Evolutionary conservation across 2,113 vertebrate species (phyloP).

Genomic region (Salvelinus namaycush): DNA sequence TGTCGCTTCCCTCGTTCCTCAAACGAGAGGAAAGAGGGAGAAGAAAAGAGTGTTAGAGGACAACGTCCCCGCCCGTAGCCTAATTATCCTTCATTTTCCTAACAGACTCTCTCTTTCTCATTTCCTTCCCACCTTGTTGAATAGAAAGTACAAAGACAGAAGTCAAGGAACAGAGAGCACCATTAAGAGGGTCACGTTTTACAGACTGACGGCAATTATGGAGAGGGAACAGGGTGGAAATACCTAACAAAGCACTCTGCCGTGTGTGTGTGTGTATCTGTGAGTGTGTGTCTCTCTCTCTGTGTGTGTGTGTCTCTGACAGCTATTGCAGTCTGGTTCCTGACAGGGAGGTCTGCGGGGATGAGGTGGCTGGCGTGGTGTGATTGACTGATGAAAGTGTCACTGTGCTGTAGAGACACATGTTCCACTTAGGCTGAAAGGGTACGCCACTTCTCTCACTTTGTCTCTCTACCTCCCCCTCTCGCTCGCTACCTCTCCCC

Average conservation of each 20-base stretch:
- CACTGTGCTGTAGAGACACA: too few relatives aligned
- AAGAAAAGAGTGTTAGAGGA: not conserved
- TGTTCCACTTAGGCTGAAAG: slow-evolving; percentile 5
- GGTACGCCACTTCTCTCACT: too few relatives aligned
- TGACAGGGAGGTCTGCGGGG: not conserved
- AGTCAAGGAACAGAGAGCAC: slow-evolving; percentile 10
- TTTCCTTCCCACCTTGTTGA: slow-evolving; percentile 57
- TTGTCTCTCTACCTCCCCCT: not conserved
- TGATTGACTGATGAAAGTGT: slow-evolving; percentile 40
- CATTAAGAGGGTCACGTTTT: slow-evolving; percentile 5
- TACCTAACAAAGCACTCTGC: not conserved
- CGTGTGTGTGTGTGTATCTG: slow-evolving; percentile 6
- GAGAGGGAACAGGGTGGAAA: not conserved
- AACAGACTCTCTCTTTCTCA: not conserved
- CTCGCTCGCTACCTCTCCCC: too few relatives aligned
- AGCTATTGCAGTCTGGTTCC: too few relatives aligned
- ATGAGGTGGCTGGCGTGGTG: not conserved
- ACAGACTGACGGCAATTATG: slow-evolving; percentile 9
- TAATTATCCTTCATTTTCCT: slow-evolving; percentile 67
- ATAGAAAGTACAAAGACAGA: slow-evolving; percentile 65
- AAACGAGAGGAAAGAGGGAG: not conserved
- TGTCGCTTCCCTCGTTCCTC: slow-evolving; percentile 14
- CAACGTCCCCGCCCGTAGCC: slow-evolving; percentile 32
- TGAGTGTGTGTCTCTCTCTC: not conserved
- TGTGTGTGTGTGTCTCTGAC: slow-evolving; percentile 11